phyloP scores from a whole-genome alignment of 2,888 invertebrate genomes.

The Ichneumoninae sp. region DNA sequence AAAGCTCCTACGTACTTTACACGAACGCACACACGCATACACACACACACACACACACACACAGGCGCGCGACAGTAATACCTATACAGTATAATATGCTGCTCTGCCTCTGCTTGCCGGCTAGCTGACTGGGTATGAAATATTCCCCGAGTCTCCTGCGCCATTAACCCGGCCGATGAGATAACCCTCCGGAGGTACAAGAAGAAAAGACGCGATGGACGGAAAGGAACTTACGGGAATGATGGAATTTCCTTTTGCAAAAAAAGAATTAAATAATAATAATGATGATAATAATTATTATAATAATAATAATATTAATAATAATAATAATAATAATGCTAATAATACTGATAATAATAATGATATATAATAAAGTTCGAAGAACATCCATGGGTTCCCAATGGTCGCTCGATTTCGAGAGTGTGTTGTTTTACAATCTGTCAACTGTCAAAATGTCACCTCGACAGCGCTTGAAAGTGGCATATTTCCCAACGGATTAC shows the following conservation, averaged over 20 bases:
- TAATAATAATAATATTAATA: too few species aligned
- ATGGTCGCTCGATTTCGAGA: too few species aligned
- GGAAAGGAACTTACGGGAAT: constrained; percentile 34
- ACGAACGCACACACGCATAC: not conserved
- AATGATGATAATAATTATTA: too few species aligned
- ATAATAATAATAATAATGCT: too few species aligned
- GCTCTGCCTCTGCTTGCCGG: constrained; percentile 62
- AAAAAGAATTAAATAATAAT: not conserved
- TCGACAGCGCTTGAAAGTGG: too few species aligned
- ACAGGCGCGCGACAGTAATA: not conserved
- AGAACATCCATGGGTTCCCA: too few species aligned
- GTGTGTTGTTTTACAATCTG: too few species aligned
- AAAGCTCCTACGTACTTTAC: constrained; percentile 28
- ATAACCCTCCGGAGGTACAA: constrained; percentile 48
- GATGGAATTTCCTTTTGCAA: not conserved
- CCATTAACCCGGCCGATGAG: constrained; percentile 77
- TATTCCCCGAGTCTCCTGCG: constrained; percentile 78
- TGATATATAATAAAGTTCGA: too few species aligned
- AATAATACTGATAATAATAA: too few species aligned
- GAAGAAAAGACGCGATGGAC: constrained; percentile 29
- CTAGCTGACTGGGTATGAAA: constrained; percentile 74
- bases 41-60: not conserved
- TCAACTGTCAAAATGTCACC: too few species aligned
- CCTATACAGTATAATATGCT: constrained; percentile 6
- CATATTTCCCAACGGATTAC: too few species aligned